A percentile compares a stretch with the other conserved stretches of the same genome.
Evolutionary conservation across 2,797 vertebrate genomes (phyloP).

Genomic region (Artibeus lituratus): DNA sequence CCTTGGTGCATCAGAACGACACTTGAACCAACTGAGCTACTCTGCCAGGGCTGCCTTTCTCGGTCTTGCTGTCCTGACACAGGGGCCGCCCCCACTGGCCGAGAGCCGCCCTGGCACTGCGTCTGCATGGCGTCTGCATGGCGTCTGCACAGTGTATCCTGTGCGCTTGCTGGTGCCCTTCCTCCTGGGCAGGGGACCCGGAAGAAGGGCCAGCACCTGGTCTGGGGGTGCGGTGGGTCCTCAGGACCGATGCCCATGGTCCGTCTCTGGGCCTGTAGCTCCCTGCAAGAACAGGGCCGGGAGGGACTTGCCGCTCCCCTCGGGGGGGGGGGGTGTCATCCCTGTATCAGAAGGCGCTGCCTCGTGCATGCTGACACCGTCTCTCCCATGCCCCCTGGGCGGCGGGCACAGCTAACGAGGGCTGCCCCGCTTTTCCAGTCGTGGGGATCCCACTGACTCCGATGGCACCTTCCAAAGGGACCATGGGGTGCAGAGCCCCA

Average conservation of each 20-base stretch:
- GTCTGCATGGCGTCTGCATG: fast-evolving
- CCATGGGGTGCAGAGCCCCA: background rate
- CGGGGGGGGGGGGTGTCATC: too few relatives aligned
- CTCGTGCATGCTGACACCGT: slow-evolving; percentile 27
- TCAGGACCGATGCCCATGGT: background rate
- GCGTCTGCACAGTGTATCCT: fast-evolving
- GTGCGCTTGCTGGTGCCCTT: fast-evolving
- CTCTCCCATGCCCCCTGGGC: slow-evolving; percentile 26
- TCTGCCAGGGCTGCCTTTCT: background rate
- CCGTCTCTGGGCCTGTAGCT: background rate
- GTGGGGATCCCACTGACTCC: background rate
- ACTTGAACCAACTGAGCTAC: too few relatives aligned
- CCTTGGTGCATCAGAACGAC: too few relatives aligned
- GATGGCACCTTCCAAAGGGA: background rate
- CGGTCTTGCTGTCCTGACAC: background rate
- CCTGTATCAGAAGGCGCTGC: slow-evolving; percentile 50
- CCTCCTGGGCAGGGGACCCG: background rate
- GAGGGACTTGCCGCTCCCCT: slow-evolving; percentile 4
- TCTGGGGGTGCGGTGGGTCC: background rate
- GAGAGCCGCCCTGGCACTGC: fast-evolving
- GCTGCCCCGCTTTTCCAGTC: slow-evolving; percentile 18
- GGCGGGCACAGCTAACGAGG: slow-evolving; percentile 41
- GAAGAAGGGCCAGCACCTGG: background rate
- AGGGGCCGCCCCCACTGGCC: too few relatives aligned
- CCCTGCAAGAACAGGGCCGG: background rate